Base-by-base conservation (phyloP, 2,888 invertebrate species). In the Tenthredo distinguenda region DNA sequence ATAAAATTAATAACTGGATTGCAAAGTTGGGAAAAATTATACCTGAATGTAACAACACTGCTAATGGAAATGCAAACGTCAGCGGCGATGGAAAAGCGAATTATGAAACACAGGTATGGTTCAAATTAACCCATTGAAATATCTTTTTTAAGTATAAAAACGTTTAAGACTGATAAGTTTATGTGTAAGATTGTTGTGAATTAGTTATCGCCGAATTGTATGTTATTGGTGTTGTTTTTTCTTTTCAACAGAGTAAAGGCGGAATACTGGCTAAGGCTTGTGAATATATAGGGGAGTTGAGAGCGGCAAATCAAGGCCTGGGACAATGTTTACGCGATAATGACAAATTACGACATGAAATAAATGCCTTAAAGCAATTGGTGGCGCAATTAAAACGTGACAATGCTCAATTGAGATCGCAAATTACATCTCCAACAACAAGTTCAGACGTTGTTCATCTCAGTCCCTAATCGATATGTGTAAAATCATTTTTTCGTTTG, bases 1-100 rank as follows among this genome's bases (percentile, higher is more conserved):
- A 99, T 92, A 99, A 99, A 95, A 99, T 99, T 87, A 99, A 99
- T 93, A 98, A 97, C 91, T 99, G 99, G 99, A 99, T 99, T 88
- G 96, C 97, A 82, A 98, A 98, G 93, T 94, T 99, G 86, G 98
- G 98, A 1, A 97, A 98, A 92, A 96, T 99, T 88, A 97, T 99
- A 84, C 99, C 99, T 1, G 96, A 96, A 86, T 96, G 96, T 91
- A 94, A 94, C 86, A 87, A 88, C 7, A 87, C 88, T 68, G 84
- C 87, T 2, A 93, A 89, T 85, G 88, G 90, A 3, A 92, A 89
- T 87, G 91, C 91, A 12, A 92, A 89, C 79, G 90, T 89, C 34
- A 90, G 90, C 37, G 91, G 91, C 77, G 92, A 92, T 87, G 93
- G 93, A 43, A 93, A 93, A 88, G 89, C 93, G 2, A 93, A 92